Percentiles rank a stretch among this genome's conserved stretches.
phyloP scores from a whole-genome alignment of 92 coral and sea anemone genomes.

The Parazoanthus swiftii region DNA sequence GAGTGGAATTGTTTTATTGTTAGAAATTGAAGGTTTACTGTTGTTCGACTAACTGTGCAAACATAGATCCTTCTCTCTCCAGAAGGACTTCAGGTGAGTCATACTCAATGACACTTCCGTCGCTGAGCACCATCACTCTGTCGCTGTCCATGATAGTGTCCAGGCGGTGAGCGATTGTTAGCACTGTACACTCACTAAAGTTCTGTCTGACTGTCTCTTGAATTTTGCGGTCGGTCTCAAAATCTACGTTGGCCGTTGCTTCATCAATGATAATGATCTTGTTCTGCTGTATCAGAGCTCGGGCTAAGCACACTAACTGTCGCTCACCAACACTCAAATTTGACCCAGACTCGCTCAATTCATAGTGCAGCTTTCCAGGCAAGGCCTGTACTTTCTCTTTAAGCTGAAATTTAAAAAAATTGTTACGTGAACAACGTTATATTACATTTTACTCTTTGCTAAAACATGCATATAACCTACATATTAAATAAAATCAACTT shows the following conservation, averaged over 20 bases:
- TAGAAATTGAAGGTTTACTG: not conserved
- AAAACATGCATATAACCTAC: too few relatives aligned
- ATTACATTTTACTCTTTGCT: too few relatives aligned
- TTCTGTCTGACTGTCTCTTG: conserved; percentile 28
- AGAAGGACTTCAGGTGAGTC: conserved; percentile 30
- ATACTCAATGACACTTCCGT: conserved; percentile 18
- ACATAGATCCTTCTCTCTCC: not conserved
- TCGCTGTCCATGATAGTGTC: conserved; percentile 43
- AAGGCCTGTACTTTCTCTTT: conserved; percentile 34
- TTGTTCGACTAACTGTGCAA: conserved; percentile 1
- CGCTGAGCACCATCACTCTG: conserved; percentile 32
- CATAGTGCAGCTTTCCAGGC: conserved; percentile 17
- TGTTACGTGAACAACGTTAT: not conserved
- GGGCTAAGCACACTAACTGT: conserved; percentile 31
- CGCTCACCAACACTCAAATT: conserved; percentile 36
- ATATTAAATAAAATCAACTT: too few relatives aligned
- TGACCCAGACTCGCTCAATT: conserved; percentile 22
- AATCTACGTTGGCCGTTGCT: conserved; percentile 44
- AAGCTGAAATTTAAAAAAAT: not conserved
- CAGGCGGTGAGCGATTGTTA: conserved; percentile 37
- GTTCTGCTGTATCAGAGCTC: conserved; percentile 33
- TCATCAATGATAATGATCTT: conserved; percentile 32
- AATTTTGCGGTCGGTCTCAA: conserved; percentile 42
- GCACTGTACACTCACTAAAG: conserved; percentile 29
- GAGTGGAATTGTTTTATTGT: not conserved